phyloP scores from a whole-genome alignment of 2,888 invertebrate species.

The Selenia dentaria region DNA sequence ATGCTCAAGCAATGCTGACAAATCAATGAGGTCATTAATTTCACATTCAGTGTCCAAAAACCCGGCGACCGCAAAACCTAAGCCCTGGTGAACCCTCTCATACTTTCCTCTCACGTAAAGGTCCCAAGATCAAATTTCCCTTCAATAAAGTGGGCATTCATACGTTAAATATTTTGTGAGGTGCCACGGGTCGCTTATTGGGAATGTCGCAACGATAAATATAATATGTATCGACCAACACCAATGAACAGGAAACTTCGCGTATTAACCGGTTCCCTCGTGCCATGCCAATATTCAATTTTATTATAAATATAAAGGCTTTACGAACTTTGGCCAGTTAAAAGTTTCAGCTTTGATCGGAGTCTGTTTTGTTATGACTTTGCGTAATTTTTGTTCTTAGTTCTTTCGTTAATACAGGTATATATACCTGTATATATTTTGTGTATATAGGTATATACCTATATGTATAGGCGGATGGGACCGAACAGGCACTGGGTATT shows the following conservation, averaged over 20 bases:
- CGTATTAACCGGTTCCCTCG: not conserved
- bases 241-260: conserved; percentile 9
- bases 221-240: conserved; percentile 2
- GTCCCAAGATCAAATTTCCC: conserved; percentile 54
- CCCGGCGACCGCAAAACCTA: not conserved
- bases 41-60: conserved; percentile 12
- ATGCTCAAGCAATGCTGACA: not conserved
- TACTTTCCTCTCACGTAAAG: conserved; percentile 57
- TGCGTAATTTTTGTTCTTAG: too few species aligned
- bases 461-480: too few species aligned
- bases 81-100: conserved; percentile 16
- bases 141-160: conserved; percentile 55
- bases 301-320: not conserved
- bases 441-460: too few species aligned
- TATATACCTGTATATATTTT: too few species aligned
- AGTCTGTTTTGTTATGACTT: too few species aligned
- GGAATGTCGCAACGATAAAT: conserved; percentile 4
- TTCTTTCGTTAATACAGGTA: too few species aligned
- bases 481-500: too few species aligned
- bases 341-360: not conserved
- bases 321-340: not conserved
- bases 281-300: not conserved
- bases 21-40: conserved; percentile 27
- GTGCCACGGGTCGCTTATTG: conserved; percentile 23
- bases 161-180: conserved; percentile 47